Percentiles rank a stretch among this genome's conserved stretches.
Evolutionary conservation across 2,113 vertebrate species (phyloP).

Genomic region (Morone saxatilis): DNA sequence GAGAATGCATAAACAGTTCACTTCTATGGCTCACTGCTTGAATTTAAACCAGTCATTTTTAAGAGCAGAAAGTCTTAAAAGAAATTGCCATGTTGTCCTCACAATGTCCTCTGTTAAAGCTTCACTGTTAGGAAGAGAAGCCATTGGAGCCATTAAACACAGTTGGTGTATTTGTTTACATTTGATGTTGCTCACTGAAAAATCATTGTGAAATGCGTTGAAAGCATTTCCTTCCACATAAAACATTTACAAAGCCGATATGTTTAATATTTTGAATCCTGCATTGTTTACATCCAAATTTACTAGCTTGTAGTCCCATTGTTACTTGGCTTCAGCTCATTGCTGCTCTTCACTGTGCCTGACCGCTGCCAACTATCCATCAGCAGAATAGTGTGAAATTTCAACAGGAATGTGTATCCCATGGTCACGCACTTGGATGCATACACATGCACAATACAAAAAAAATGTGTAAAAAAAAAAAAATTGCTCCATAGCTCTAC

Average conservation of each 20-base stretch:
- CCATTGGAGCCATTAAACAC: not conserved
- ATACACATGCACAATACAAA: not conserved
- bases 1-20: not conserved
- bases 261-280: not conserved
- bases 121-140: not conserved
- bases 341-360: not conserved
- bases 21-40: not conserved
- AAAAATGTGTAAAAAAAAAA: not conserved
- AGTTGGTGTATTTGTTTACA: not conserved
- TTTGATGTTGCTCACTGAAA: too few relatives aligned
- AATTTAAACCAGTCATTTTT: slow-evolving; percentile 7
- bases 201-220: not conserved
- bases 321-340: not conserved
- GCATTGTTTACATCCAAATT: not conserved
- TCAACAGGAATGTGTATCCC: not conserved
- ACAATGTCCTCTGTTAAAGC: not conserved
- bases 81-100: not conserved
- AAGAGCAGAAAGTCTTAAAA: not conserved
- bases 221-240: slow-evolving; percentile 9
- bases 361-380: not conserved
- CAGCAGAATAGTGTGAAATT: not conserved
- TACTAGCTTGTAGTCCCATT: not conserved
- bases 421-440: accelerated
- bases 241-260: not conserved
- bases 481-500: not conserved